phyloP scores from a whole-genome alignment of 2,113 vertebrate species.

The Caloenas nicobarica region DNA sequence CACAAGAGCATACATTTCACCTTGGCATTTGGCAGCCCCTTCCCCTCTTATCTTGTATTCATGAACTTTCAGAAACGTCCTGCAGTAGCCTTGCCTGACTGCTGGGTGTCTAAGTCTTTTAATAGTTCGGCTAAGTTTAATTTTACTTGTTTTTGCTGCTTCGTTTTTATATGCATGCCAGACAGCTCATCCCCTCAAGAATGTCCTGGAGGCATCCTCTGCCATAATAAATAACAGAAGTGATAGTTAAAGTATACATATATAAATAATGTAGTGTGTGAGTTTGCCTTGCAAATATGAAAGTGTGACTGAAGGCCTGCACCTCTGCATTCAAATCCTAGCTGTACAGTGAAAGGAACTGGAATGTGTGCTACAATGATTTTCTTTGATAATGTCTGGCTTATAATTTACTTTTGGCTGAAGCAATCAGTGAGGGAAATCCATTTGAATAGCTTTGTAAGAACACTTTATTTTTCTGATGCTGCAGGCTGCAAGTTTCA shows the following conservation, averaged over 20 bases:
- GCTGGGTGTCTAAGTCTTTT: slow-evolving; percentile 35
- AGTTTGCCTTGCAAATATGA: not conserved
- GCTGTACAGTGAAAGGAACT: slow-evolving; percentile 16
- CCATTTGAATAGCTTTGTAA: slow-evolving; percentile 59
- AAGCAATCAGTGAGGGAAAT: slow-evolving; percentile 48
- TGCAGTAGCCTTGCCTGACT: not conserved
- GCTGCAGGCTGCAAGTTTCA: slow-evolving; percentile 59
- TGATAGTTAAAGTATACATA: slow-evolving; percentile 36
- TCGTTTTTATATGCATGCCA: slow-evolving; percentile 37
- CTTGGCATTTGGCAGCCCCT: not conserved
- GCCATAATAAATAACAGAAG: slow-evolving; percentile 50
- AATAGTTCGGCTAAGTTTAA: slow-evolving; percentile 51
- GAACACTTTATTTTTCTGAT: slow-evolving; percentile 37
- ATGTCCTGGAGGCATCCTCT: slow-evolving; percentile 58
- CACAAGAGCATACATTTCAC: not conserved
- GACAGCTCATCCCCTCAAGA: slow-evolving; percentile 59
- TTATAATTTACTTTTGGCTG: slow-evolving; percentile 61
- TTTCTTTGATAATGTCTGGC: slow-evolving; percentile 59
- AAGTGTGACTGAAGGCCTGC: not conserved
- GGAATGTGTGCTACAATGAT: slow-evolving; percentile 31
- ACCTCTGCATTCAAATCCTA: not conserved
- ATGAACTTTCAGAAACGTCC: not conserved
- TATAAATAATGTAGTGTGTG: slow-evolving; percentile 7
- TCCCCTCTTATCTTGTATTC: not conserved
- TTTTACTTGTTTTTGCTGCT: slow-evolving; percentile 57